Base-by-base conservation (phyloP, 64 coral and sea anemone genomes). In the Porites lutea region DNA sequence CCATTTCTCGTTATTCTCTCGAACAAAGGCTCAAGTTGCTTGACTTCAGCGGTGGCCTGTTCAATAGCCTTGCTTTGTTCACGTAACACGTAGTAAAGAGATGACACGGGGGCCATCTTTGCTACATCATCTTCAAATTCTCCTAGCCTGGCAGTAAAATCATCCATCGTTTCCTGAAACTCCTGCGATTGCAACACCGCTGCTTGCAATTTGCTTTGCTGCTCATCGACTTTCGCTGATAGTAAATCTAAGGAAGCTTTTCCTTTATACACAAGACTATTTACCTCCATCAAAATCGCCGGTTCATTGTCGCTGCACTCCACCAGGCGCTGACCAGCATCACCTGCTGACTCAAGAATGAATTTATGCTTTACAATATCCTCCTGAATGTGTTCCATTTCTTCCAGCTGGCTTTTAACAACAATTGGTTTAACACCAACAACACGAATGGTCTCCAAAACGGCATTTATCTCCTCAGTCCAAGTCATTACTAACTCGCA, bases 11-110 rank as follows among this genome's bases (percentile, higher is more conserved):
- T 87, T 6, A 96, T 83, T 80, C 89, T 91, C 79, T 93, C 94
- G 71, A 88, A 99, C 43, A 99, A 86, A 19, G 97, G 97, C 79
- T 99, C 97, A 10, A 96, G 97, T 47, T 92, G 94, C 68, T 89
- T 95, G 47, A 93, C 78, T 52, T 96, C 94, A 18, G 80, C 90
- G 44, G 62, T 12, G 16, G 90, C 94, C 52, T 93, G 84, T 23
- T 96, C 97, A 4, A 91, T 54, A 14, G 92, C 94, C 16, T 96
- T 82, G 27, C 87, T 91, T 54, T 99, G 97, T 2, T 93, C 91
- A 47, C 89, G 91, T 63, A 96, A 48, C 61, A 88, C 78, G 9
- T 96, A 85, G 49, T 99, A 99, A 20, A 92, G 91, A 13, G 94
- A 78, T 52, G 94, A 96, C 18, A 99, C 89, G n/a, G 94, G 94